Evolutionary conservation across 2,113 vertebrate genomes (phyloP).

Genomic region (Pseudopodoces humilis): DNA sequence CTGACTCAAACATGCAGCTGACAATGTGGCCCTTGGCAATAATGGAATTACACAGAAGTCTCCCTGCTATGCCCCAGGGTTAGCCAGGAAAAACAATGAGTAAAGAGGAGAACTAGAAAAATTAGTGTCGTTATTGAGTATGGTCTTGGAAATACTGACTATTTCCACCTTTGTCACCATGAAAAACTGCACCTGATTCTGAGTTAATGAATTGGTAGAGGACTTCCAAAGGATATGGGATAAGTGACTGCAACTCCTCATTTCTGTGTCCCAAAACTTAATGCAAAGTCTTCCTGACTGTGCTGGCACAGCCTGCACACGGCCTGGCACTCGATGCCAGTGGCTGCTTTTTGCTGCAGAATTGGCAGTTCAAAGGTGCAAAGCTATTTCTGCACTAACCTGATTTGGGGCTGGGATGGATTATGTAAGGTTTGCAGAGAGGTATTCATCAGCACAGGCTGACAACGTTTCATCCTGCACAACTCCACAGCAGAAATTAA

Average conservation of each 20-base stretch:
- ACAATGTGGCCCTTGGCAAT: not conserved
- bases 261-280: not conserved
- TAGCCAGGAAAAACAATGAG: not conserved
- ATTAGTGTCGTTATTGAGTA: not conserved
- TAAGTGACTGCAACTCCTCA: not conserved
- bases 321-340: not conserved
- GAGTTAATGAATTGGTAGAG: not conserved
- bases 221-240: not conserved
- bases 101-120: not conserved
- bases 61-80: not conserved
- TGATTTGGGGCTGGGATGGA: not conserved
- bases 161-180: not conserved
- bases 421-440: not conserved
- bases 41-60: not conserved
- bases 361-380: constrained; percentile 13
- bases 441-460: not conserved
- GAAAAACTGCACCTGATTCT: not conserved
- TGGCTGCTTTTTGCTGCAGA: not conserved
- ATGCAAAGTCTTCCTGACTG: not conserved
- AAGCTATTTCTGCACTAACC: not conserved
- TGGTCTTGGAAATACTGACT: not conserved
- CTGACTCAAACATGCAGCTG: not conserved
- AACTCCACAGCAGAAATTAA: not conserved
- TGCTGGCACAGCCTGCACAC: not conserved
- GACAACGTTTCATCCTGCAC: constrained; percentile 21